These are phyloP conservation scores for Crocallis elinguaria DNA, from an alignment of 2,888 invertebrate species.

Conservation along the genomic window DNA sequence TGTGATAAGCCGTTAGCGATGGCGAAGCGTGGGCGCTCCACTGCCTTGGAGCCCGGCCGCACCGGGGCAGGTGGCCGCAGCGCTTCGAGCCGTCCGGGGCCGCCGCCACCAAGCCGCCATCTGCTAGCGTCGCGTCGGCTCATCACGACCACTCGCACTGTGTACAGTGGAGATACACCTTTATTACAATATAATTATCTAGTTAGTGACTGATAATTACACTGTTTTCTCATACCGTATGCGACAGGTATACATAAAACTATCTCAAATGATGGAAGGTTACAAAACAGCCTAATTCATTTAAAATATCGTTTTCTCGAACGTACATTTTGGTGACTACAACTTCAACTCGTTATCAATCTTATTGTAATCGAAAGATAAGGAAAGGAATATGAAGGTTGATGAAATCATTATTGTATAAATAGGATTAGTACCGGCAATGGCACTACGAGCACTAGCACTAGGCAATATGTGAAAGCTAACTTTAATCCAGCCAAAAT, in stretches of 20 bases:
- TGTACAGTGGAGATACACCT: constrained; percentile 78
- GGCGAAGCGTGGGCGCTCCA: constrained; percentile 34
- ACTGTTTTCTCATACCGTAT: constrained; percentile 48
- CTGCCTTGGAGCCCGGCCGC: constrained; percentile 34
- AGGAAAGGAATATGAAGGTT: constrained; percentile 9
- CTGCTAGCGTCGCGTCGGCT: constrained; percentile 62
- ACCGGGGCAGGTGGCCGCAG: constrained; percentile 34
- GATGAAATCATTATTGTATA: constrained; percentile 18
- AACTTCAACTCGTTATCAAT: constrained; percentile 8
- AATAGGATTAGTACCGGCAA: too few relatives aligned
- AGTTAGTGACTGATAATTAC: constrained; percentile 62
- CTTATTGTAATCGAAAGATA: constrained; percentile 19
- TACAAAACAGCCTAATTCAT: neutral
- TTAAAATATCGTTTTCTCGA: constrained; percentile 6
- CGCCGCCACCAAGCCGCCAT: constrained; percentile 61
- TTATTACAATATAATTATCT: constrained; percentile 76
- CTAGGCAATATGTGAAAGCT: too few relatives aligned
- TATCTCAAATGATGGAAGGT: neutral
- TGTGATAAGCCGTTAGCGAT: constrained; percentile 60
- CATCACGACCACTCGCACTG: constrained; percentile 63
- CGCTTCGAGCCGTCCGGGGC: constrained; percentile 56
- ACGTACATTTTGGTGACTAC: constrained; percentile 1
- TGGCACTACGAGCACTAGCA: too few relatives aligned
- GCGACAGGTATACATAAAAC: neutral
- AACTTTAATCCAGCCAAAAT: too few relatives aligned